Conservation (phyloP, 2,888 invertebrate genomes). For the Phyllotreta striolata region DNA sequence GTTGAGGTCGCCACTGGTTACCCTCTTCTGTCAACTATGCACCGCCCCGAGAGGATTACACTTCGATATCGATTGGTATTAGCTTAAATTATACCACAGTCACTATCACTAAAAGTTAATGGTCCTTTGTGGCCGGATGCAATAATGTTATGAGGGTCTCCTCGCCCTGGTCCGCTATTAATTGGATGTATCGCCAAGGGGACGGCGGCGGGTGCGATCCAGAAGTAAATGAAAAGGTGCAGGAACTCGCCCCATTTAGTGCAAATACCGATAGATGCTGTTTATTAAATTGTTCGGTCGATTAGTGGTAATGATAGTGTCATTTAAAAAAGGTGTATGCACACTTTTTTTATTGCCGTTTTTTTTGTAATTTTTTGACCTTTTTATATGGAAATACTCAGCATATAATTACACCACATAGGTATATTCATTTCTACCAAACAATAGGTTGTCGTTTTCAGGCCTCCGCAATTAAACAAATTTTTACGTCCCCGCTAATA, state of each 20-base stretch:
- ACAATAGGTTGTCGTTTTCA: too few relatives aligned
- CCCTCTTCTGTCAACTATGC: constrained; percentile 47
- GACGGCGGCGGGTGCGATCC: constrained; percentile 32
- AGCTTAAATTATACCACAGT: constrained; percentile 49
- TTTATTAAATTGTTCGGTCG: neutral
- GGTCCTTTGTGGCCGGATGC: constrained; percentile 52
- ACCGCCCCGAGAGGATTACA: constrained; percentile 44
- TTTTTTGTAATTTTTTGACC: too few relatives aligned
- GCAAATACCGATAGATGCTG: constrained; percentile 5
- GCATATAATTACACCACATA: too few relatives aligned
- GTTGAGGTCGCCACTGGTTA: constrained; percentile 46
- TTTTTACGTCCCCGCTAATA: too few relatives aligned
- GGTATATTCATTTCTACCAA: too few relatives aligned
- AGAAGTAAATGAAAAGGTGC: constrained; percentile 11
- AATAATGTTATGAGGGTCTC: constrained; percentile 52
- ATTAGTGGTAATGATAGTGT: neutral
- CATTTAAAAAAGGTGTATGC: too few relatives aligned
- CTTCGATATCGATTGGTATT: constrained; percentile 50
- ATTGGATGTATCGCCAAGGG: constrained; percentile 42
- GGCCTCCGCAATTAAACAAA: too few relatives aligned
- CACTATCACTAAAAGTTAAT: constrained; percentile 54
- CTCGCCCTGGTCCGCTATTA: constrained; percentile 43
- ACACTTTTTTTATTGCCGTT: too few relatives aligned
- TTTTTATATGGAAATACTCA: too few relatives aligned
- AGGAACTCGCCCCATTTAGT: neutral